phyloP scores from a whole-genome alignment of 2,797 vertebrate species.

The Schizopygopsis pylzovi region DNA sequence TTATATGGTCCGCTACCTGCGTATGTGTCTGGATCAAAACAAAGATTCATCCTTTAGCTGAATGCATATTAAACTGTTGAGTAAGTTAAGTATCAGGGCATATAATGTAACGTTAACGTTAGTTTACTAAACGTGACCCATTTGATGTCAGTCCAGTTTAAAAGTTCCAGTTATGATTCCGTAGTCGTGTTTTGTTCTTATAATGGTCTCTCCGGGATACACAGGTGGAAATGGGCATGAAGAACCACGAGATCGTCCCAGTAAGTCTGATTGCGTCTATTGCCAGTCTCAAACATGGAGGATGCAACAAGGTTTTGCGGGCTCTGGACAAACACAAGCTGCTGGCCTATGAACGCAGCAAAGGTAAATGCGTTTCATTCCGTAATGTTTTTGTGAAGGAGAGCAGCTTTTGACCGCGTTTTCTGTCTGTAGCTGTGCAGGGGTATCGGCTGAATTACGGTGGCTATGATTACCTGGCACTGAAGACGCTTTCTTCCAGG shows the following conservation, averaged over 20 bases:
- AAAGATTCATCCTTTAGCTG: background rate
- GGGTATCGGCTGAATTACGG: constrained; percentile 92
- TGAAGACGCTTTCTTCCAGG: constrained; percentile 91
- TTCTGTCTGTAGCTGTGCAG: constrained; percentile 83
- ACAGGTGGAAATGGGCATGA: constrained; percentile 99
- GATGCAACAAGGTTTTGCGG: constrained; percentile 93
- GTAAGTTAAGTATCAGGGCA: background rate
- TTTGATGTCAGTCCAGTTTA: background rate
- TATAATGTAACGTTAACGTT: background rate
- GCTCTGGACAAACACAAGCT: constrained; percentile 96
- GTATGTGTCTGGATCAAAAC: background rate
- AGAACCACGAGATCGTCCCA: constrained; percentile 97
- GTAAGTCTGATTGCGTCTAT: constrained; percentile 91
- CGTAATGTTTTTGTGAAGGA: constrained; percentile 8
- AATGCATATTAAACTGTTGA: background rate
- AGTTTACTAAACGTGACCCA: background rate
- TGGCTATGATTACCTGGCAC: constrained; percentile 95
- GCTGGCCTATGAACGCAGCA: constrained; percentile 86
- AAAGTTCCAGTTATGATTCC: background rate
- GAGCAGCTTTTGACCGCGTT: background rate
- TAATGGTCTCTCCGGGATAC: too few species aligned
- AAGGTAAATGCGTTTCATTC: constrained; percentile 75
- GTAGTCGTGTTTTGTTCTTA: background rate
- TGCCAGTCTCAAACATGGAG: constrained; percentile 93
- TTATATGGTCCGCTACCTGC: background rate